Percentiles rank a stretch among this genome's conserved stretches.
These are phyloP conservation scores for Invenusta paracnida DNA, from an alignment of 2,888 invertebrate species.

Conservation along the genomic window DNA sequence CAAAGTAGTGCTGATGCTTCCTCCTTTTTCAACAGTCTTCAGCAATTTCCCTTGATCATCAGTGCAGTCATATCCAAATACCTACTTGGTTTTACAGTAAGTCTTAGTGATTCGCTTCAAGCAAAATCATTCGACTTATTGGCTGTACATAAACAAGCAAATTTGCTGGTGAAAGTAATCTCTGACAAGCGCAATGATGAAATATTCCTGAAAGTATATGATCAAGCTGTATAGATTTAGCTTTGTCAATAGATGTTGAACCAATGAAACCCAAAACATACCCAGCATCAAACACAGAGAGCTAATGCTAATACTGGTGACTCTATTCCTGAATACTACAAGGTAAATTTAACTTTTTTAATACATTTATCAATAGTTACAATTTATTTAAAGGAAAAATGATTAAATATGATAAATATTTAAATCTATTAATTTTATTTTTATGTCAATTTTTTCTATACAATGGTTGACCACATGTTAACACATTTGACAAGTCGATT, in stretches of 20 bases:
- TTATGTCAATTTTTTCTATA: neutral
- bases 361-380: no score
- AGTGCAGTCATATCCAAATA: neutral
- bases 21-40: no score
- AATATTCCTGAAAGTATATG: neutral
- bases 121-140: neutral
- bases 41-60: no score
- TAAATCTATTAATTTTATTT: no score
- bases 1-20: no score
- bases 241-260: neutral
- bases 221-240: neutral
- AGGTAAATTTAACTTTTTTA: no score
- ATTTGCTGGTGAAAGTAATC: neutral
- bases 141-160: neutral
- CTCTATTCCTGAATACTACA: neutral
- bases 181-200: neutral
- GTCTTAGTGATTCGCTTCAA: neutral
- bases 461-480: neutral
- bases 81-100: neutral
- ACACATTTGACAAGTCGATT: neutral
- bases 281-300: neutral
- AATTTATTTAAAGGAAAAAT: no score
- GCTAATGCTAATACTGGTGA: neutral
- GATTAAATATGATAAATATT: no score
- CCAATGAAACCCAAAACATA: neutral